Evolutionary conservation across 2,888 invertebrate genomes (phyloP).

Genomic region (Clepsis dumicolana): DNA sequence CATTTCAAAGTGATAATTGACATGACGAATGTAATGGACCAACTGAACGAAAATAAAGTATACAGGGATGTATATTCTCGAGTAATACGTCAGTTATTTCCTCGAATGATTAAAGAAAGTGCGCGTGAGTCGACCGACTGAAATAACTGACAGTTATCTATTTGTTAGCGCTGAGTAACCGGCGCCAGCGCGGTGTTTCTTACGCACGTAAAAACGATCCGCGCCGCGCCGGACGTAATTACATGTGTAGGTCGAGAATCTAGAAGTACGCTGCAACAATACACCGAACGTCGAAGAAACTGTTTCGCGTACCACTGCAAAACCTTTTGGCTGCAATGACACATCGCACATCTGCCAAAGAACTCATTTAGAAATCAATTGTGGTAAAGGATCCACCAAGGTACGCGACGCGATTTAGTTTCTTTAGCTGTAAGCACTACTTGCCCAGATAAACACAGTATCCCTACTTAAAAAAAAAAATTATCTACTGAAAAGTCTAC

Average conservation of each 20-base stretch:
- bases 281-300: background rate
- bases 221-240: background rate
- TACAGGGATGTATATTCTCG: background rate
- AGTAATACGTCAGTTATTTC: slow-evolving; percentile 18
- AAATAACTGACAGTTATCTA: slow-evolving; percentile 42
- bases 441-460: too few relatives aligned
- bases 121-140: slow-evolving; percentile 34
- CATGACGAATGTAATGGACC: too few relatives aligned
- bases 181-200: slow-evolving; percentile 32
- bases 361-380: too few relatives aligned
- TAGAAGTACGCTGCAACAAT: background rate
- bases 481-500: too few relatives aligned
- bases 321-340: too few relatives aligned
- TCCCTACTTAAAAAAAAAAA: too few relatives aligned
- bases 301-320: too few relatives aligned
- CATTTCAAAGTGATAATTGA: too few relatives aligned
- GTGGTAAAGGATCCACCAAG: too few relatives aligned
- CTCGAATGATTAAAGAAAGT: slow-evolving; percentile 28
- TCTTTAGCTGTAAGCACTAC: too few relatives aligned
- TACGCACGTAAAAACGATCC: slow-evolving; percentile 11
- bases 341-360: too few relatives aligned
- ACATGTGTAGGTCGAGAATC: background rate
- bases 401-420: too few relatives aligned
- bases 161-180: slow-evolving; percentile 40
- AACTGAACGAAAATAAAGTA: background rate